phyloP scores from a whole-genome alignment of 2,113 vertebrate species.

The Pedionomus torquatus region DNA sequence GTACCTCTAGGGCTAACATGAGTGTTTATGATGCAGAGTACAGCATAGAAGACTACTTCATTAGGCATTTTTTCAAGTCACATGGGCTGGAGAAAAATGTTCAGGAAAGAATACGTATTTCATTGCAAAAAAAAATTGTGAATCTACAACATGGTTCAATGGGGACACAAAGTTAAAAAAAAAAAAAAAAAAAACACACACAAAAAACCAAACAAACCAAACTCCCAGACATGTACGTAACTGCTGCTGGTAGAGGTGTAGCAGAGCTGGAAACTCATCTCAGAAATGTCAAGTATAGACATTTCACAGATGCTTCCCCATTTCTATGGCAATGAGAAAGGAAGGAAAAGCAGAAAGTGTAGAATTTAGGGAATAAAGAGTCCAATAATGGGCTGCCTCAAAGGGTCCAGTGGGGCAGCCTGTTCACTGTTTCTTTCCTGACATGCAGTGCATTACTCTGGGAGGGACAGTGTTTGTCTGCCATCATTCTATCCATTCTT shows the following conservation, averaged over 20 bases:
- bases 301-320: neutral
- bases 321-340: neutral
- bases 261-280: neutral
- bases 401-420: neutral
- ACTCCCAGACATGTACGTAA: neutral
- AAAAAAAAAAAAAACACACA: neutral
- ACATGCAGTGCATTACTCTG: neutral
- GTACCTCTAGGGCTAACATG: neutral
- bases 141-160: neutral
- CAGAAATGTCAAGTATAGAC: neutral
- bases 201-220: too few relatives aligned
- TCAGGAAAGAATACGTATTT: neutral
- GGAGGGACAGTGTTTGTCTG: accelerated
- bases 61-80: neutral
- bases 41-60: neutral
- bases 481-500: neutral
- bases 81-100: neutral
- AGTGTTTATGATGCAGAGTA: neutral
- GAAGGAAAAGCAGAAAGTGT: neutral
- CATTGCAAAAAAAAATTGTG: neutral
- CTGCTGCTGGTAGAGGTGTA: neutral
- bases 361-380: neutral
- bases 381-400: neutral
- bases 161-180: neutral
- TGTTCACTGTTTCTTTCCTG: neutral